Conservation (phyloP, 2,888 invertebrate genomes). For the Lycia hirtaria region DNA sequence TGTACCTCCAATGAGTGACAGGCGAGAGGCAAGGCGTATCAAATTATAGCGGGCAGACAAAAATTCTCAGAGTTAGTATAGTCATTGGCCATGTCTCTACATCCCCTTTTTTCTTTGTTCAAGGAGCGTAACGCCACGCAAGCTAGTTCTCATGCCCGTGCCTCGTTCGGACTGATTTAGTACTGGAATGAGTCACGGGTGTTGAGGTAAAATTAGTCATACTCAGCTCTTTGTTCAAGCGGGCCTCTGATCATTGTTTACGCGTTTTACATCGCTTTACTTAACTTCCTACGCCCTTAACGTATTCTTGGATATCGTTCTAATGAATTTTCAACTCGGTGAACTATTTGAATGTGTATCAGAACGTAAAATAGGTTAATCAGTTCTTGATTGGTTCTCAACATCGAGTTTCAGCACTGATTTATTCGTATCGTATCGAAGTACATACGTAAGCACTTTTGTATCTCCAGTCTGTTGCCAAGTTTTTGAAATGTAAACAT, state of each 20-base stretch:
- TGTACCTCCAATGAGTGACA: conserved; percentile 37
- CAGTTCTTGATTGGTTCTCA: conserved; percentile 25
- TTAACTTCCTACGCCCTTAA: conserved; percentile 33
- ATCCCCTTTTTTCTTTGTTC: conserved; percentile 79
- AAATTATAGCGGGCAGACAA: conserved; percentile 56
- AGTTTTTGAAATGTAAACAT: conserved; percentile 54
- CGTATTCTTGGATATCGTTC: conserved; percentile 22
- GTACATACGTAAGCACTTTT: conserved; percentile 31
- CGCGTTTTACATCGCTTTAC: conserved; percentile 41
- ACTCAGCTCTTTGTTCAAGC: conserved; percentile 58
- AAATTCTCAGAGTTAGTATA: conserved; percentile 68
- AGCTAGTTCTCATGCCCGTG: conserved; percentile 70
- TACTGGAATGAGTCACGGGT: conserved; percentile 61
- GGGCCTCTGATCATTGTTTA: conserved; percentile 51
- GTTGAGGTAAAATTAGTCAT: conserved; percentile 61
- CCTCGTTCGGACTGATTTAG: conserved; percentile 61
- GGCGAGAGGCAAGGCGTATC: conserved; percentile 51
- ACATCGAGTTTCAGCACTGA: conserved; percentile 24
- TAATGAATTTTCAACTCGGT: conserved; percentile 7
- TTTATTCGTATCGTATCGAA: conserved; percentile 29
- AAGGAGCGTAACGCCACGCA: conserved; percentile 78
- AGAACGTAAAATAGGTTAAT: conserved; percentile 23
- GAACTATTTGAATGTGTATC: conserved; percentile 15
- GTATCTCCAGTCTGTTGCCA: conserved; percentile 46
- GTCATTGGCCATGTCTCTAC: conserved; percentile 66